phyloP scores from a whole-genome alignment of 2,888 invertebrate species.

The Horisme vitalbata region DNA sequence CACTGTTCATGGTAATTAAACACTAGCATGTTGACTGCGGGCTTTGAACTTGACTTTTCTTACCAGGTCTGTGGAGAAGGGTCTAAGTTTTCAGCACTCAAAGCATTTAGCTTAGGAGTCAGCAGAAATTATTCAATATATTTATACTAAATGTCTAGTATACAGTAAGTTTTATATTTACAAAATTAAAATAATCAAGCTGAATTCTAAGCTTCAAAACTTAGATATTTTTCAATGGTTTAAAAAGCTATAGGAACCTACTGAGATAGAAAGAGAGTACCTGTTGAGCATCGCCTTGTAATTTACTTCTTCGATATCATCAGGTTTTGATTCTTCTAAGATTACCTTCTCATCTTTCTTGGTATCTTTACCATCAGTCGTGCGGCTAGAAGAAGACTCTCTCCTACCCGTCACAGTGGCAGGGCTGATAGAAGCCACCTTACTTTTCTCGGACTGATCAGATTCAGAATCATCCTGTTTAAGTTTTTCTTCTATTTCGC shows the following conservation, averaged over 20 bases:
- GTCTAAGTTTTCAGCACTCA: no score
- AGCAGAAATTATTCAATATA: no score
- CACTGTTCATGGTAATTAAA: no score
- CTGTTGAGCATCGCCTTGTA: slow-evolving; percentile 76
- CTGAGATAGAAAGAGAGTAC: slow-evolving; percentile 44
- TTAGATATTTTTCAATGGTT: no score
- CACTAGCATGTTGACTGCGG: no score
- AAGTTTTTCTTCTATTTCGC: slow-evolving; percentile 86
- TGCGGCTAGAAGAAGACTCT: slow-evolving; percentile 78
- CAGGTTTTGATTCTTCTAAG: slow-evolving; percentile 43
- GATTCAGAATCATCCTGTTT: slow-evolving; percentile 85
- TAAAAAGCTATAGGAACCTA: background rate
- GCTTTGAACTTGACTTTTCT: no score
- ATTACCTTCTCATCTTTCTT: slow-evolving; percentile 58
- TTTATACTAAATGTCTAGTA: no score
- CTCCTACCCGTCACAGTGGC: slow-evolving; percentile 71
- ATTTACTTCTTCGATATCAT: slow-evolving; percentile 86
- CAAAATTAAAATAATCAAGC: no score
- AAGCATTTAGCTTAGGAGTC: no score
- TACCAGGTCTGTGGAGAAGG: no score
- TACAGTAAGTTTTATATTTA: no score
- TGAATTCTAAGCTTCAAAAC: no score
- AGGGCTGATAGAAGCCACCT: slow-evolving; percentile 83
- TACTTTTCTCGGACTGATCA: slow-evolving; percentile 85
- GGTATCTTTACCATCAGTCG: slow-evolving; percentile 71